Base-by-base conservation (phyloP, 2,113 vertebrate genomes). In the Brienomyrus brachyistius region DNA sequence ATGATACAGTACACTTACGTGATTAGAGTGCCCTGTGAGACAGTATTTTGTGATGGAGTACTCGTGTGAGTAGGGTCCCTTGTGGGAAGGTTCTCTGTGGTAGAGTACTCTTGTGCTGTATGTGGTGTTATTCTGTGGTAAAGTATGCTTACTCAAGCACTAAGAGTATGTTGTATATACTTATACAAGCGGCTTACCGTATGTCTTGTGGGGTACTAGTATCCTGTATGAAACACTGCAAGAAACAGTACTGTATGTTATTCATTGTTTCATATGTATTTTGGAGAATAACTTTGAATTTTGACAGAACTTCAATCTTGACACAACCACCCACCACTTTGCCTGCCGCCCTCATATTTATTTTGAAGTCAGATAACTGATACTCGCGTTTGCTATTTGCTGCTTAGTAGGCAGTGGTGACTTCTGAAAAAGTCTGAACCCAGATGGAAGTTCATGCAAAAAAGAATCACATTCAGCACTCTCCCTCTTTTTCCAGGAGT, bases 401-500 rank as follows among this genome's bases (percentile, higher is more conserved):
- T 77, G 19, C 27, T 11, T 77, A 40, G 70, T 77, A 40, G 70
- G 70, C 31, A 2, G 27, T 74, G 31, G 5, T 31, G 31, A 35
- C 27, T 77, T 40, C 31, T 35, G 70, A 77, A 77, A 77, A 77
- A 35, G 31, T 77, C 4, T 77, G 70, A 40, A 77, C 70, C 15
- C 70, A 40, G 70, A 77, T 19, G 70, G 70, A 77, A 40, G 35
- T 80, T 80, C 74, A 80, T 70, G 74, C 35, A 40, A 87, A 87
- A 87, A 50, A 52, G 91, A 90, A 88, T 80, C 35, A 19, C 31
- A 80, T 80, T 80, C 74, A 35, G 74, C 74, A 5, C 74, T 43
- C 35, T 40, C 74, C 74, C 35, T 43, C 74, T 80, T 80, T 80
- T 80, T 80, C 35, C 74, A 43, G 35, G 35, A 40, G 74, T 80